Percentiles rank a stretch among this genome's conserved stretches.
Evolutionary conservation across 2,888 invertebrate genomes (phyloP).

Genomic region (Trimorus sp.): DNA sequence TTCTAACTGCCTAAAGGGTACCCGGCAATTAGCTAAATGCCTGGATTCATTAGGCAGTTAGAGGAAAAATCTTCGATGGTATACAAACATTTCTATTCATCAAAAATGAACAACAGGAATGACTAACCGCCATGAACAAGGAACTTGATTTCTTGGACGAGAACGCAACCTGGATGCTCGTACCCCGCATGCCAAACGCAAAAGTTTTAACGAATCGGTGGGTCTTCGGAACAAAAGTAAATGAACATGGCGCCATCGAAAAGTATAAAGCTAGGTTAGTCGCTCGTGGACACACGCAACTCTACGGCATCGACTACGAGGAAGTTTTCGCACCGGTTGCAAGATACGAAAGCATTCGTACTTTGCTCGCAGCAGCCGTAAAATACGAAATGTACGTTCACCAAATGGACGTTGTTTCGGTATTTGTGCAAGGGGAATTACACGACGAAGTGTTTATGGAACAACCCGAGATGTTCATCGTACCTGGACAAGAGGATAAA

Average conservation of each 20-base stretch:
- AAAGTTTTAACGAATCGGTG: conserved; percentile 57
- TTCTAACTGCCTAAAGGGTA: too few relatives aligned
- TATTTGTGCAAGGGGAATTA: conserved; percentile 58
- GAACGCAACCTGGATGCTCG: conserved; percentile 64
- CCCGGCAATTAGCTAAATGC: too few relatives aligned
- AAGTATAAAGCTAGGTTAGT: conserved; percentile 61
- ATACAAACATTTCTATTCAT: too few relatives aligned
- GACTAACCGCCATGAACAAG: conserved; percentile 61
- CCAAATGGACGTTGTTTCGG: conserved; percentile 55
- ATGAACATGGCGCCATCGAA: conserved; percentile 43
- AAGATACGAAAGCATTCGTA: conserved; percentile 30
- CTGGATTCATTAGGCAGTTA: too few relatives aligned
- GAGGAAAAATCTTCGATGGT: too few relatives aligned
- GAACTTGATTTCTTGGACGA: conserved; percentile 58
- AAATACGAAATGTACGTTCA: conserved; percentile 63
- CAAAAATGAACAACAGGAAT: too few relatives aligned
- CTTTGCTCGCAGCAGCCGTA: conserved; percentile 64
- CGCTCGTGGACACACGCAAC: conserved; percentile 60
- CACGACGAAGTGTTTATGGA: conserved; percentile 36
- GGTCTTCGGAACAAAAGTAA: conserved; percentile 59
- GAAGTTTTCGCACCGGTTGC: conserved; percentile 28
- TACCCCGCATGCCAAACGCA: conserved; percentile 33
- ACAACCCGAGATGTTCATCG: conserved; percentile 60
- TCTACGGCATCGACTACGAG: conserved; percentile 49
- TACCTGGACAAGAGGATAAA: conserved; percentile 40